Evolutionary conservation across 2,888 invertebrate species (phyloP).

Genomic region (Lasioglossum lativentre): DNA sequence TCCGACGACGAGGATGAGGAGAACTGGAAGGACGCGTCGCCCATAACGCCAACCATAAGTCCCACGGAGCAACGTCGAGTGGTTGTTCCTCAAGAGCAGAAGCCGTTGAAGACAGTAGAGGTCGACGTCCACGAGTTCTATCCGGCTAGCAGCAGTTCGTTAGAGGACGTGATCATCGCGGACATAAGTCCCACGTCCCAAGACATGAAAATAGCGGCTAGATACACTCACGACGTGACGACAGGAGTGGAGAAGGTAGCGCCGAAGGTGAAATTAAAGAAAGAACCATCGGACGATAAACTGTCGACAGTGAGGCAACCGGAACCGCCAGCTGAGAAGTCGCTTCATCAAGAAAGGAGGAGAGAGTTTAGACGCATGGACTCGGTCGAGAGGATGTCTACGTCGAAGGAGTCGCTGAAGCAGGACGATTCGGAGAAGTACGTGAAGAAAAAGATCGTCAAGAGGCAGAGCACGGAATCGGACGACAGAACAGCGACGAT

Average conservation of each 20-base stretch:
- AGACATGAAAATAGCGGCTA: conserved; percentile 23
- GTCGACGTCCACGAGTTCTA: conserved; percentile 60
- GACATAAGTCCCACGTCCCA: conserved; percentile 33
- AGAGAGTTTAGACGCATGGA: conserved; percentile 46
- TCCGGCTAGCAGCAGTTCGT: conserved; percentile 34
- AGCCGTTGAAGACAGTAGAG: conserved; percentile 31
- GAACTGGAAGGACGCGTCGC: conserved; percentile 73
- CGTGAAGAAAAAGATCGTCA: conserved; percentile 38
- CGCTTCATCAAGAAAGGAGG: conserved; percentile 8
- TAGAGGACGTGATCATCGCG: conserved; percentile 52
- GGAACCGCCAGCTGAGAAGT: neutral
- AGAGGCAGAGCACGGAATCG: conserved; percentile 25
- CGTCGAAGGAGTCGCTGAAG: conserved; percentile 42
- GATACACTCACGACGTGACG: conserved; percentile 30
- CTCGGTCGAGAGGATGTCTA: conserved; percentile 38
- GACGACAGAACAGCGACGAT: conserved; percentile 1
- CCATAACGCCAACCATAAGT: conserved; percentile 74
- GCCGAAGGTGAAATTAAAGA: conserved; percentile 71
- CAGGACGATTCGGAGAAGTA: conserved; percentile 50
- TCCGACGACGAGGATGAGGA: conserved; percentile 67
- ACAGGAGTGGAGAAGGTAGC: conserved; percentile 54
- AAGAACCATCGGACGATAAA: conserved; percentile 38
- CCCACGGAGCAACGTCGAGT: conserved; percentile 56
- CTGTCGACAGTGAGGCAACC: neutral
- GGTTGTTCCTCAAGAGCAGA: conserved; percentile 4